phyloP scores from a whole-genome alignment of 2,113 vertebrate species.

The Eublepharis macularius region DNA sequence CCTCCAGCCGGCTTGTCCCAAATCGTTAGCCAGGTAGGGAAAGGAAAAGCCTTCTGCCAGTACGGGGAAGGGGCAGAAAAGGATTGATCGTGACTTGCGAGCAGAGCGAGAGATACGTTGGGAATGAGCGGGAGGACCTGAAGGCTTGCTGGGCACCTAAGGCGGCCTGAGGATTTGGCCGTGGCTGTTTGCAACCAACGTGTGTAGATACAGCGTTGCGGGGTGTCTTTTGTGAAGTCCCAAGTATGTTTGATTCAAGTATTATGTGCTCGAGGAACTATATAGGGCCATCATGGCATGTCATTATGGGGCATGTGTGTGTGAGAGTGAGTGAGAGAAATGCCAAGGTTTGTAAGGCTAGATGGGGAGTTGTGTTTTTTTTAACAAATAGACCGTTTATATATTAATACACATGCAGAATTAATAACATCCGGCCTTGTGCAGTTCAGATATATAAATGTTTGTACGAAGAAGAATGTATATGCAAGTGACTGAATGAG shows the following conservation, averaged over 20 bases:
- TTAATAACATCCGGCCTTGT: not conserved
- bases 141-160: not conserved
- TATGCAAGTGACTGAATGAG: not conserved
- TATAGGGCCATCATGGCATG: not conserved
- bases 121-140: not conserved
- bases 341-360: not conserved
- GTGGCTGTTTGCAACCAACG: too few relatives aligned
- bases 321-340: too few relatives aligned
- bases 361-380: too few relatives aligned
- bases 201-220: not conserved
- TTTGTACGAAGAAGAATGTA: not conserved
- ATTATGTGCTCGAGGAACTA: not conserved
- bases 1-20: not conserved
- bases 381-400: not conserved
- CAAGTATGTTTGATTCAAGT: not conserved
- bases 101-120: not conserved
- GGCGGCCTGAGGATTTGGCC: too few relatives aligned
- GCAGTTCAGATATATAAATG: not conserved
- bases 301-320: too few relatives aligned
- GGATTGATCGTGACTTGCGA: rapidly evolving
- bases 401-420: not conserved
- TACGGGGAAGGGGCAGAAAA: not conserved
- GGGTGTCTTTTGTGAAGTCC: not conserved
- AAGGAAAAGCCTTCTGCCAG: not conserved
- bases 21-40: not conserved